Percentiles rank a stretch among this genome's conserved stretches.
Conservation (phyloP, 2,797 vertebrate species). For the Pitangus sulphuratus region DNA sequence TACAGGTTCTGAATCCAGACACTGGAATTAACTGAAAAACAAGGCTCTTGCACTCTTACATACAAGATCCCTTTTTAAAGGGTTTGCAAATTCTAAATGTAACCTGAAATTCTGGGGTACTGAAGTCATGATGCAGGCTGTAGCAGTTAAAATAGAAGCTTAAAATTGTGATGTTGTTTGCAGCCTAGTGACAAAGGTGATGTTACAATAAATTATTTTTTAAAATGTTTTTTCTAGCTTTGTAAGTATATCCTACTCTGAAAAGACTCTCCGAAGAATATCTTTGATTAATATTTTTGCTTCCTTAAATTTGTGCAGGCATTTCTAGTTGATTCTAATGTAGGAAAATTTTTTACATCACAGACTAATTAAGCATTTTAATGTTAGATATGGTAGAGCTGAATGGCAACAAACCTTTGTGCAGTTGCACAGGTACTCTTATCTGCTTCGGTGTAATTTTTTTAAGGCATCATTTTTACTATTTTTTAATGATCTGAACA, state of each 20-base stretch:
- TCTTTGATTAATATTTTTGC: not conserved
- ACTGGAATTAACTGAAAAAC: not conserved
- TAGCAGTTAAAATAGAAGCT: not conserved
- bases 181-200: not conserved
- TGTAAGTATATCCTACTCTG: not conserved
- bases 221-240: not conserved
- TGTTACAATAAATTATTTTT: not conserved
- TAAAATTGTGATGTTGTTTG: not conserved
- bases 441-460: not conserved
- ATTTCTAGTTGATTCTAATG: not conserved
- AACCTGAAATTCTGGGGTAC: not conserved
- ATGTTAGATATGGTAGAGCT: not conserved
- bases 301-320: not conserved
- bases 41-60: not conserved
- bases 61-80: not conserved
- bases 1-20: not conserved
- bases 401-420: not conserved
- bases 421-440: not conserved
- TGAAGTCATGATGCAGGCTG: not conserved
- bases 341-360: not conserved
- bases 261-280: not conserved
- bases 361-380: not conserved
- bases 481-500: not conserved
- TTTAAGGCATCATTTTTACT: not conserved
- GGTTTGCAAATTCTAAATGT: not conserved